A percentile compares a stretch with the other conserved stretches of the same genome.
Evolutionary conservation across 1,140 invertebrate genomes (phyloP).

Genomic region (Sinella curviseta): DNA sequence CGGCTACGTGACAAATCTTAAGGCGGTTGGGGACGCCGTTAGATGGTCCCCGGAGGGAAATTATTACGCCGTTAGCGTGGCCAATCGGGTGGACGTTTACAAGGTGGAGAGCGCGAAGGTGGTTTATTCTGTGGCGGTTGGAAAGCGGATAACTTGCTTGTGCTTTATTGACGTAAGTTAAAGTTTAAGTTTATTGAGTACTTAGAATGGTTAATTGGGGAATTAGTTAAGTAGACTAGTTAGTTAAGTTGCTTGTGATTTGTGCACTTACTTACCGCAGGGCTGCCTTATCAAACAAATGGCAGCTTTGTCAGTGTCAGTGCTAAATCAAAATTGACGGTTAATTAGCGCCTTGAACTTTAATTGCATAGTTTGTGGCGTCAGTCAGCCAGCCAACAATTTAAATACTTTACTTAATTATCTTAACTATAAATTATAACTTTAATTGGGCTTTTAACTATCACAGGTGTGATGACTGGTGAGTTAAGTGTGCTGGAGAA

Average conservation of each 20-base stretch:
- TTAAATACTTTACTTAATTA: neutral
- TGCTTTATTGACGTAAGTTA: conserved; percentile 53
- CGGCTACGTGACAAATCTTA: conserved; percentile 83
- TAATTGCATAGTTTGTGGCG: neutral
- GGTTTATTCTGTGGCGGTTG: conserved; percentile 51
- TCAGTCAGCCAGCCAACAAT: conserved; percentile 27
- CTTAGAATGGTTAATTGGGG: too few relatives aligned
- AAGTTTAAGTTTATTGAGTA: neutral
- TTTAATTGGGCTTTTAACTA: neutral
- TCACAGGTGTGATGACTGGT: neutral
- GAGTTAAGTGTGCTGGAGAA: too few relatives aligned
- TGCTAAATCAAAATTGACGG: conserved; percentile 36
- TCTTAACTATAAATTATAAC: neutral
- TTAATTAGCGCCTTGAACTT: conserved; percentile 10
- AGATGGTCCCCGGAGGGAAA: conserved; percentile 65
- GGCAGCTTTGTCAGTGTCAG: conserved; percentile 27
- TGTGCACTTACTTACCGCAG: conserved; percentile 29
- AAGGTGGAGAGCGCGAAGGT: conserved; percentile 65
- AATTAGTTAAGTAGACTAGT: conserved; percentile 60
- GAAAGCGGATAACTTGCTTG: conserved; percentile 51
- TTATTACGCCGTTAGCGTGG: conserved; percentile 71
- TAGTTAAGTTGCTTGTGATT: conserved; percentile 53
- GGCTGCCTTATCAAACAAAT: neutral
- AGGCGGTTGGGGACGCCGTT: conserved; percentile 53
- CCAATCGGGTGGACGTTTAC: conserved; percentile 73